Conservation (phyloP, 1,140 invertebrate genomes). For the Globodera rostochiensis region DNA sequence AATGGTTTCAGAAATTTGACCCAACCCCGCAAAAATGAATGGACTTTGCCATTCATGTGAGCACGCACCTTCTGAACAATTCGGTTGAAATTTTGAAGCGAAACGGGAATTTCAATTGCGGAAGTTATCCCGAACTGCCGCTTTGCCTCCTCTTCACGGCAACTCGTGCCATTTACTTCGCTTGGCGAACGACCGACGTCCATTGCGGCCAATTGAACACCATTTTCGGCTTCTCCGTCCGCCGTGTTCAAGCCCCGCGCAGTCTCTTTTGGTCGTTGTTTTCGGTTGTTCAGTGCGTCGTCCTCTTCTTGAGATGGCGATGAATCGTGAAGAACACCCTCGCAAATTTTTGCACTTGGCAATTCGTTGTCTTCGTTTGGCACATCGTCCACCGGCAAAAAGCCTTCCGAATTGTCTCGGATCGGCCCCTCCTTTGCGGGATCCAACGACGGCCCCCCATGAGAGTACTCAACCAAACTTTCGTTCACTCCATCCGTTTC, state of each 20-base stretch:
- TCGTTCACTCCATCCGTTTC: background rate
- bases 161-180: background rate
- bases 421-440: background rate
- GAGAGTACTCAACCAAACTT: background rate
- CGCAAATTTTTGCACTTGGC: background rate
- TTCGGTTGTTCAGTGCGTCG: no score
- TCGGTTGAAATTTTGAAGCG: background rate
- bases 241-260: no score
- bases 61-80: background rate
- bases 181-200: background rate
- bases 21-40: no score
- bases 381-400: background rate
- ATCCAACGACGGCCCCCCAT: background rate
- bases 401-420: background rate
- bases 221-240: no score
- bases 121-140: slow-evolving; percentile 9
- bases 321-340: no score
- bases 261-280: no score
- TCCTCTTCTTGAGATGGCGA: no score
- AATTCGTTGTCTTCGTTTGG: background rate
- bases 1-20: no score
- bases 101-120: background rate
- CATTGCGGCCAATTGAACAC: no score
- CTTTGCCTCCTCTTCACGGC: slow-evolving; percentile 18
- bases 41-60: no score